phyloP scores from a whole-genome alignment of 2,888 invertebrate species.

The Melinaea marsaeus region DNA sequence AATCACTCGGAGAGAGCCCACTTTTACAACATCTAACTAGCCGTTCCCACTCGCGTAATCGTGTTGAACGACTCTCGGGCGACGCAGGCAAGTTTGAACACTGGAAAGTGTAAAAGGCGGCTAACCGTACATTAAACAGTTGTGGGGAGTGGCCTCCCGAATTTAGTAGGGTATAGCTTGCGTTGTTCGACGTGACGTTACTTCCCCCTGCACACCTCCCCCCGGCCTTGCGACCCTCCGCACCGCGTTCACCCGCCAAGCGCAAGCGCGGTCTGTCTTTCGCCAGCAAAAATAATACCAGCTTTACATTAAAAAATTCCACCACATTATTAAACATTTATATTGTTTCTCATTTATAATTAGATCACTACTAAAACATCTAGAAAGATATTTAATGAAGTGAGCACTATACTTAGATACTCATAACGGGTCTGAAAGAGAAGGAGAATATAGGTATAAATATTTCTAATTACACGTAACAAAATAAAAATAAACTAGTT shows the following conservation, averaged over 20 bases:
- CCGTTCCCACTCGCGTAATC: constrained; percentile 72
- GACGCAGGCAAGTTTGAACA: constrained; percentile 68
- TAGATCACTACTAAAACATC: not conserved
- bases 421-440: too few relatives aligned
- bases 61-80: constrained; percentile 70
- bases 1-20: constrained; percentile 47
- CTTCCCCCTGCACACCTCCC: constrained; percentile 59
- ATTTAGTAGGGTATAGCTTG: constrained; percentile 60
- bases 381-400: not conserved
- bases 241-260: constrained; percentile 57
- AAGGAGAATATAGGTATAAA: too few relatives aligned
- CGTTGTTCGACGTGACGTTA: constrained; percentile 75
- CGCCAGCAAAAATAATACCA: constrained; percentile 61
- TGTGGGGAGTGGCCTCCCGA: constrained; percentile 40
- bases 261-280: constrained; percentile 71
- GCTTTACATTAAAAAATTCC: constrained; percentile 30
- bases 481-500: too few relatives aligned
- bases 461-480: too few relatives aligned
- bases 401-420: not conserved
- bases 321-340: constrained; percentile 6
- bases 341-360: constrained; percentile 8
- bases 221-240: constrained; percentile 71
- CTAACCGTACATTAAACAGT: constrained; percentile 29
- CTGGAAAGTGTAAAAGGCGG: constrained; percentile 41
- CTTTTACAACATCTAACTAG: constrained; percentile 60